Evolutionary conservation across 2,113 vertebrate species (phyloP), one percentile per base, ranked within the genome.

Genomic region (Oplegnathus fasciatus): DNA sequence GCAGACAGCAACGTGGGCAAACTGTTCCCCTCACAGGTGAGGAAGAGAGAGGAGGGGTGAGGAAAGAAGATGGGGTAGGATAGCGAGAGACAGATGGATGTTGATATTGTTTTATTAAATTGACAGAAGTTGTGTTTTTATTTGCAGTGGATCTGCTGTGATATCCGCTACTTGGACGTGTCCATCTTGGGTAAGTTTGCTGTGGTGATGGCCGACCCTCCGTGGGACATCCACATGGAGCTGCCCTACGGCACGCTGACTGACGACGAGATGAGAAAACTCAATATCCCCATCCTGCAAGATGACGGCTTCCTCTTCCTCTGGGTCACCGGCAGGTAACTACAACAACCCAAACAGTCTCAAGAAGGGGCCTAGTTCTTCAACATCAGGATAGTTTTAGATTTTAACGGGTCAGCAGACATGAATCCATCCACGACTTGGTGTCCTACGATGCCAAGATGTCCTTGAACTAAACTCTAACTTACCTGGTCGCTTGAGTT

Each of bases 211-310:
- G 98, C 98, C 28, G 98, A 99, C 91, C 98, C 98, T 15, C 98
- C 98, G 1, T 99, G 98, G 97, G 98, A 99, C 85, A 99, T 98
- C 89, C 98, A 99, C 95, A 99, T 98, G 97, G 98, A 99, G 91
- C 95, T 98, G 67, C 97, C 97, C 2, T 98, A 99, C 48, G 98
- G 97, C 11, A 99, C 98, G 0, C 93, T 98, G 81, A 99, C 97
- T 0, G 98, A 99, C 50, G 97, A 99, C 73, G 98, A 99, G 90
- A 98, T 99, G 98, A 96, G 97, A 75, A 97, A 97, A 88, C 97
- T 99, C 85, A 97, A 97, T 94, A 98, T 99, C 78, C 98, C 98
- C 44, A 95, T 97, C 42, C 95, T 99, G 24, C 98, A 99, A 91
- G 98, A 99, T 30, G 97, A 99, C 15, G 98, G 98, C 60, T 98